phyloP scores from a whole-genome alignment of 2,797 vertebrate genomes.

The Enteromius fasciolatus region DNA sequence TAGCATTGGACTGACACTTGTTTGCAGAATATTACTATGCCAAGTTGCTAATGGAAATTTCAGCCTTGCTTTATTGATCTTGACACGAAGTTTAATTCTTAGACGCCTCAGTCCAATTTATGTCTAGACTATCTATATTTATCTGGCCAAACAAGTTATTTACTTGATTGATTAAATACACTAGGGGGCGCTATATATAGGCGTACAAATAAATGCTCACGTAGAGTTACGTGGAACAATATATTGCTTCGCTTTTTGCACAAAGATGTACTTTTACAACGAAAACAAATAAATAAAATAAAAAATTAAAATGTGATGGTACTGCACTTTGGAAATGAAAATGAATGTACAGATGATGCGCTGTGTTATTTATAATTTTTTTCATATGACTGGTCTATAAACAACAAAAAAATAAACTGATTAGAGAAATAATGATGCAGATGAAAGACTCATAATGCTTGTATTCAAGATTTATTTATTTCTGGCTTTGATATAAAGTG shows the following conservation, averaged over 20 bases:
- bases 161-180: constrained; percentile 27
- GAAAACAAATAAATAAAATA: not conserved
- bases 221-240: not conserved
- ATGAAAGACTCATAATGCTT: not conserved
- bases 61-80: constrained; percentile 25
- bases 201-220: constrained; percentile 23
- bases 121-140: not conserved
- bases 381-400: not conserved
- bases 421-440: not conserved
- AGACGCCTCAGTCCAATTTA: not conserved
- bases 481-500: not conserved
- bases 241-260: not conserved
- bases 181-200: constrained; percentile 49
- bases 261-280: not conserved
- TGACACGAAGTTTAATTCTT: not conserved
- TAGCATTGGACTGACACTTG: not conserved
- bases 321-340: not conserved
- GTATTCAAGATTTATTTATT: not conserved
- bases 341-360: not conserved
- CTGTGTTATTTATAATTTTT: not conserved
- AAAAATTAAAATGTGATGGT: no score
- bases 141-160: constrained; percentile 3
- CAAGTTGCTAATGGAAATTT: not conserved
- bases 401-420: not conserved
- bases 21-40: not conserved